phyloP scores from a whole-genome alignment of 2,888 invertebrate species.

The Anticlea derivata region DNA sequence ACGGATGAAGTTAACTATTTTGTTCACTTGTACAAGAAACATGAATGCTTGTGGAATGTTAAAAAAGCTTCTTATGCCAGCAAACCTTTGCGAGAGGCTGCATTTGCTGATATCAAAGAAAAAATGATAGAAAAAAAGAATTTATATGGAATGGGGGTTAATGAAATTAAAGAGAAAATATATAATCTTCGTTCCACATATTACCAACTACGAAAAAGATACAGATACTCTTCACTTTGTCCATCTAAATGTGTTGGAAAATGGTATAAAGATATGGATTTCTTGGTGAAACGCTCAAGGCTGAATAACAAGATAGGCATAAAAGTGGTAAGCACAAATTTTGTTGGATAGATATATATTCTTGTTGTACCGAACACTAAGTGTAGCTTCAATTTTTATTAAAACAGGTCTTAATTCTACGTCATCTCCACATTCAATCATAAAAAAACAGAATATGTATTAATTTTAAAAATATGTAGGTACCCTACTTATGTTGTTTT shows the following conservation, averaged over 20 bases:
- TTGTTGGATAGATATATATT: no score
- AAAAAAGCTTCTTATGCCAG: not conserved
- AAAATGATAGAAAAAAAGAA: constrained; percentile 5
- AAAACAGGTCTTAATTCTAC: no score
- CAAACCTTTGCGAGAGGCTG: not conserved
- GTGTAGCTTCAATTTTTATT: no score
- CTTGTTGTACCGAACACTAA: no score
- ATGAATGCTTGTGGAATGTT: constrained; percentile 22
- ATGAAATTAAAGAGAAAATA: constrained; percentile 8
- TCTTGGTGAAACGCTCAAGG: not conserved
- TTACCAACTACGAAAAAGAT: not conserved
- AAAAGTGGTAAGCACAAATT: constrained; percentile 5
- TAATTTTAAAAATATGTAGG: not conserved
- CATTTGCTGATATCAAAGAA: constrained; percentile 9
- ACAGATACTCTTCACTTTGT: not conserved
- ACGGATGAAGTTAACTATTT: constrained; percentile 2
- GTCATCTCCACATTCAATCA: no score
- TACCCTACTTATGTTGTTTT: not conserved
- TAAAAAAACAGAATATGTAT: no score
- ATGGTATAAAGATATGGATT: constrained; percentile 16
- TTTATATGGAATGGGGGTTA: not conserved
- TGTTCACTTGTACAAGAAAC: constrained; percentile 4
- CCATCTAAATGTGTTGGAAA: not conserved
- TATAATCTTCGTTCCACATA: not conserved
- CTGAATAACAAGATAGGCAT: not conserved